Conservation (phyloP, 2,113 vertebrate species). For the Holacanthus passer region DNA sequence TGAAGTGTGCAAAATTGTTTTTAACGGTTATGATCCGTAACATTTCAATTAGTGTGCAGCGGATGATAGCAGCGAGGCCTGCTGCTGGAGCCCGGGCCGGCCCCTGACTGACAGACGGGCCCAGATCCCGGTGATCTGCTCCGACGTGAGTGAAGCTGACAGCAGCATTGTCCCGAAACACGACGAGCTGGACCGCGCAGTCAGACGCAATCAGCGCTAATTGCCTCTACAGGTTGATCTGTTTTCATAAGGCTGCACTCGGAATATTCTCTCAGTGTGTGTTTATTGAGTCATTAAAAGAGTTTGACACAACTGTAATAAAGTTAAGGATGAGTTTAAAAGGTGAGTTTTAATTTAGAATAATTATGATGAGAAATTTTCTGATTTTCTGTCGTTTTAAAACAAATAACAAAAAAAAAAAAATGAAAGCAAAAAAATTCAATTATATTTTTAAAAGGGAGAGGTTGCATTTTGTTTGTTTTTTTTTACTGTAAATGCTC, state of each 20-base stretch:
- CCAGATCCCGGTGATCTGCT: conserved; percentile 33
- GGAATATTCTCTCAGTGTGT: background rate
- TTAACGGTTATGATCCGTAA: conserved; percentile 89
- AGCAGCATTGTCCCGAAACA: conserved; percentile 61
- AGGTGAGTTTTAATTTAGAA: background rate
- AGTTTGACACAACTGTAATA: background rate
- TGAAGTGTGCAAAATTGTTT: conserved; percentile 89
- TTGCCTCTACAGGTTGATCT: conserved; percentile 60
- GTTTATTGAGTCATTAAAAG: background rate
- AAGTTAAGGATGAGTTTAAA: no score
- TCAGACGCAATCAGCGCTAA: conserved; percentile 63
- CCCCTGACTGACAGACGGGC: conserved; percentile 60
- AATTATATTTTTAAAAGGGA: no score
- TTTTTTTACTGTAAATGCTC: background rate
- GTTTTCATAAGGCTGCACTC: conserved; percentile 4
- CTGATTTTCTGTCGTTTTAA: background rate
- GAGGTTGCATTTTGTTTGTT: no score
- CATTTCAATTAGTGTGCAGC: conserved; percentile 85
- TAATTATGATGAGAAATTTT: background rate
- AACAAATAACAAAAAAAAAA: background rate
- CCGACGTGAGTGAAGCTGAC: conserved; percentile 64
- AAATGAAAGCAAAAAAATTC: background rate
- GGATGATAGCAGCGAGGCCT: conserved; percentile 51
- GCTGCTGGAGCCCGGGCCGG: conserved; percentile 44
- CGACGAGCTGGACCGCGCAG: conserved; percentile 31